These are phyloP conservation scores for Leptura quadrifasciata DNA, from an alignment of 2,888 invertebrate genomes.

Conservation along the genomic window DNA sequence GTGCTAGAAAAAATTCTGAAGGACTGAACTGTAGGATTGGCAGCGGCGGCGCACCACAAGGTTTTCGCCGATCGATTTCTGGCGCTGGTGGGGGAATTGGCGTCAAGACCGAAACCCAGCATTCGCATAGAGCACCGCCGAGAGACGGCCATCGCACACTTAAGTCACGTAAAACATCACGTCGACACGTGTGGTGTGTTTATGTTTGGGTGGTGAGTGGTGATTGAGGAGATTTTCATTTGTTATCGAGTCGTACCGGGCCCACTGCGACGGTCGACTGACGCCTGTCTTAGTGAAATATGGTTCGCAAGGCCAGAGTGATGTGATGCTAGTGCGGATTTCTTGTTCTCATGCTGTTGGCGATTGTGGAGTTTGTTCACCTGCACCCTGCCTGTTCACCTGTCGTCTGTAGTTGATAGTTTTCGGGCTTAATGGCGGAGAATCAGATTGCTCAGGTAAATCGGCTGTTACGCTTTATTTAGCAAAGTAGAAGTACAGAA, in stretches of 20 bases:
- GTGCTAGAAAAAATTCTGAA: conserved; percentile 15
- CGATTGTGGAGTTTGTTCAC: conserved; percentile 40
- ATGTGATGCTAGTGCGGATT: conserved; percentile 26
- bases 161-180: conserved; percentile 67
- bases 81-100: conserved; percentile 66
- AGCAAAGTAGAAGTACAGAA: not conserved
- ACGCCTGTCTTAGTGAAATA: conserved; percentile 27
- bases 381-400: conserved; percentile 40
- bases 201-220: conserved; percentile 34
- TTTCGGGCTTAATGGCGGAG: conserved; percentile 73
- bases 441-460: conserved; percentile 78
- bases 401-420: conserved; percentile 55
- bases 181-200: conserved; percentile 37
- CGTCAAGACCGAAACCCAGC: conserved; percentile 66
- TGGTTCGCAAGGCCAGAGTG: conserved; percentile 17
- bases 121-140: conserved; percentile 73
- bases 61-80: conserved; percentile 67
- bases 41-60: conserved; percentile 66
- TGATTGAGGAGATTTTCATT: conserved; percentile 20
- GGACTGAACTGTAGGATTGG: conserved; percentile 27
- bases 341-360: conserved; percentile 34
- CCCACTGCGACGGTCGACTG: conserved; percentile 17
- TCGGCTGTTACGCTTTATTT: conserved; percentile 16
- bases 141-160: conserved; percentile 68
- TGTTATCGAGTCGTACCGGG: conserved; percentile 5